These are phyloP conservation scores for Synanthedon formicaeformis DNA, from an alignment of 2,888 invertebrate genomes.

Conservation along the genomic window DNA sequence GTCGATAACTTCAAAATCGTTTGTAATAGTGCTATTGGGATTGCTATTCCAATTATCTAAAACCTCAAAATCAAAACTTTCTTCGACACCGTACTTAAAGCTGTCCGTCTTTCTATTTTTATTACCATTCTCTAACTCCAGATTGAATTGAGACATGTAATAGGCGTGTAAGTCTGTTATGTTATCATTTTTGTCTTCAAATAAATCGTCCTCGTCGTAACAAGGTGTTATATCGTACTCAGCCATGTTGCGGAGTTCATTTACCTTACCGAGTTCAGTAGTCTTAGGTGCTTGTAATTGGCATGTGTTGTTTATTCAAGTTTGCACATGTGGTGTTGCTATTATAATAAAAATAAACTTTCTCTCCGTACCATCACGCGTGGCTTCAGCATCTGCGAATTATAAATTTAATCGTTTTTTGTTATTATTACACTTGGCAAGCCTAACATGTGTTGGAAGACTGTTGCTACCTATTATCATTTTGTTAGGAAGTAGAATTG, in stretches of 20 bases:
- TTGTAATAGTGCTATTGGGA: constrained; percentile 10
- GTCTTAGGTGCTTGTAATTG: constrained; percentile 44
- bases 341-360: constrained; percentile 71
- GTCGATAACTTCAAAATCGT: constrained; percentile 49
- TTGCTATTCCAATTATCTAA: constrained; percentile 37
- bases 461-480: constrained; percentile 21
- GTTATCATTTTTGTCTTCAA: constrained; percentile 42
- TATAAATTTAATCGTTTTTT: constrained; percentile 55
- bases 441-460: constrained; percentile 42
- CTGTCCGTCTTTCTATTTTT: constrained; percentile 36
- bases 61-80: constrained; percentile 59
- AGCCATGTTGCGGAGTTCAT: constrained; percentile 58
- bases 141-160: constrained; percentile 63
- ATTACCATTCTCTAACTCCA: constrained; percentile 58
- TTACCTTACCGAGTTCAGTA: constrained; percentile 46
- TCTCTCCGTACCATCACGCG: constrained; percentile 57
- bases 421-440: constrained; percentile 33
- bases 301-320: constrained; percentile 54
- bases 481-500: constrained; percentile 10
- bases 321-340: constrained; percentile 61
- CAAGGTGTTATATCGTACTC: constrained; percentile 53
- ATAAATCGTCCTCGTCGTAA: constrained; percentile 49
- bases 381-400: constrained; percentile 61
- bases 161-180: constrained; percentile 61
- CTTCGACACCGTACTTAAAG: constrained; percentile 52